phyloP scores from a whole-genome alignment of 2,797 vertebrate genomes.

The Cryptoblepharus egeriae region DNA sequence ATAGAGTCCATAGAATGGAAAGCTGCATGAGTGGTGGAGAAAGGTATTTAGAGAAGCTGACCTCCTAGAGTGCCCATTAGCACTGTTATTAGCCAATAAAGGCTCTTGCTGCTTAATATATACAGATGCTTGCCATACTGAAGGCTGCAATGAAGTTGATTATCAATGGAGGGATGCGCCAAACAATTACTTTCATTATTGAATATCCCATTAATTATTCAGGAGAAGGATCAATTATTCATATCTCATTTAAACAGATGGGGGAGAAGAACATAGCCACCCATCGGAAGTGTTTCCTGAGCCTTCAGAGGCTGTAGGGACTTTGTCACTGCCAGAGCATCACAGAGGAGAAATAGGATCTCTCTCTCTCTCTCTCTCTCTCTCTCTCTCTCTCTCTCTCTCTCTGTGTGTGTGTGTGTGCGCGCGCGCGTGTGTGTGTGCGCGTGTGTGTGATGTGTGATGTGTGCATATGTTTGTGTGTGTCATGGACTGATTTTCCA shows the following conservation, averaged over 20 bases:
- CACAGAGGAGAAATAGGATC: not conserved
- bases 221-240: constrained; percentile 82
- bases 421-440: no score
- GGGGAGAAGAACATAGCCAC: constrained; percentile 67
- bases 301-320: constrained; percentile 55
- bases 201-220: constrained; percentile 86
- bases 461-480: rapidly evolving
- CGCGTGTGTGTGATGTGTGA: no score
- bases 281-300: constrained; percentile 72
- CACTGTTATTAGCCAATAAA: constrained; percentile 55
- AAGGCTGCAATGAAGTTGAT: constrained; percentile 75
- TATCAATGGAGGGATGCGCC: constrained; percentile 78
- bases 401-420: not conserved
- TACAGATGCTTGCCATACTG: constrained; percentile 58
- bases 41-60: constrained; percentile 76
- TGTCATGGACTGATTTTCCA: not conserved
- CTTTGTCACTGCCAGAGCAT: constrained; percentile 53
- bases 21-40: constrained; percentile 40
- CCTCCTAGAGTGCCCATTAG: constrained; percentile 63
- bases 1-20: not conserved
- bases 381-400: no score
- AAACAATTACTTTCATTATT: constrained; percentile 87
- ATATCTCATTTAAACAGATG: constrained; percentile 82
- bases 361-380: no score
- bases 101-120: constrained; percentile 63